A percentile compares a stretch with the other conserved stretches of the same genome.
Conservation (phyloP, 2,113 vertebrate genomes). For the Sporophila hypoxantha region DNA sequence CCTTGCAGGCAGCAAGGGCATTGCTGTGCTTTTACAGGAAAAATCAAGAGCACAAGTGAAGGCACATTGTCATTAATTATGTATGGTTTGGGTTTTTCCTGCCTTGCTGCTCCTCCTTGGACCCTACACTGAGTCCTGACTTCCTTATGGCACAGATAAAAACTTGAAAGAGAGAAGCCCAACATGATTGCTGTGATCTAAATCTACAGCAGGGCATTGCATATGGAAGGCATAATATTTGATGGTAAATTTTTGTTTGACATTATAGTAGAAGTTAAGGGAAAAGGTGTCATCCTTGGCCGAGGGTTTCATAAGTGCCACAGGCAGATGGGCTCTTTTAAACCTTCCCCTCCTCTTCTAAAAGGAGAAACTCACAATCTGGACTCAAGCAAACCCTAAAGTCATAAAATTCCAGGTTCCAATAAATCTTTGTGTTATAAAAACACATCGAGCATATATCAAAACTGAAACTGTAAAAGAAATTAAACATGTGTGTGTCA, state of each 20-base stretch:
- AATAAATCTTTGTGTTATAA: conserved; percentile 34
- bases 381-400: conserved; percentile 38
- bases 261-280: conserved; percentile 8
- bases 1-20: not conserved
- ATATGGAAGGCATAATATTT: conserved; percentile 42
- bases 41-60: not conserved
- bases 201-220: not conserved
- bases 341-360: conserved; percentile 7
- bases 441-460: conserved; percentile 12
- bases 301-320: conserved; percentile 8
- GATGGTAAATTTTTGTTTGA: conserved; percentile 37
- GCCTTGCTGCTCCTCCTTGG: not conserved
- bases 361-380: conserved; percentile 26
- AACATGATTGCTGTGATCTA: not conserved
- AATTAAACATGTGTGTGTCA: conserved; percentile 43
- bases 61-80: not conserved
- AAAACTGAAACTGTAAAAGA: conserved; percentile 40
- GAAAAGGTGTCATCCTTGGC: conserved; percentile 42
- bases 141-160: not conserved
- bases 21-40: not conserved
- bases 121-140: not conserved
- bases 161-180: not conserved
- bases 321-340: not conserved
- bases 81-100: not conserved
- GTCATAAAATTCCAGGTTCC: conserved; percentile 33